Evolutionary conservation across 2,113 vertebrate genomes (phyloP).

Genomic region (Hyperopisus bebe): DNA sequence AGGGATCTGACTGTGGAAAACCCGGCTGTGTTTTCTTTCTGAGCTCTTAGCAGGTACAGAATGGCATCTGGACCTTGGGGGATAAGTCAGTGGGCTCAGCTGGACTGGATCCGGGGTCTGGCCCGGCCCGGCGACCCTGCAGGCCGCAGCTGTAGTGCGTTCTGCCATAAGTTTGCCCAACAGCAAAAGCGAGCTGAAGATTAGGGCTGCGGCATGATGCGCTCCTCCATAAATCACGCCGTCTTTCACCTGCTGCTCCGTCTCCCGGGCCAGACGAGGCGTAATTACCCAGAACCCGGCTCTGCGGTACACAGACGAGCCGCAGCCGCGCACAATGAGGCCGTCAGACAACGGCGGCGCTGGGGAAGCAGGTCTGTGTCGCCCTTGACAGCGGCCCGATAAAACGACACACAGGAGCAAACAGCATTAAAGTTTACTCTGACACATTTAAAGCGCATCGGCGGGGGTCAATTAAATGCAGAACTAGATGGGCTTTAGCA

Average conservation of each 20-base stretch:
- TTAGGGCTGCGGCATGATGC: constrained; percentile 73
- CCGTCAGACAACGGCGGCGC: constrained; percentile 87
- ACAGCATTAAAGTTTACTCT: constrained; percentile 1
- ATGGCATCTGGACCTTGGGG: constrained; percentile 10
- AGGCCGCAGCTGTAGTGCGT: constrained; percentile 53
- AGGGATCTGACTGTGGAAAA: not conserved
- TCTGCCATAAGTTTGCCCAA: constrained; percentile 69
- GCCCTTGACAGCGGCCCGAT: constrained; percentile 76
- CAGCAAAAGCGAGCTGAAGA: constrained; percentile 79
- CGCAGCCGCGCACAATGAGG: constrained; percentile 92
- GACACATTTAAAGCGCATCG: not conserved
- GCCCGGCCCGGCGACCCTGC: not conserved
- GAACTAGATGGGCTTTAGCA: not conserved
- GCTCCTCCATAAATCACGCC: constrained; percentile 83
- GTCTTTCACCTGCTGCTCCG: constrained; percentile 74
- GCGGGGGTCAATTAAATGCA: not conserved
- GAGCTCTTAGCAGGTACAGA: constrained; percentile 4
- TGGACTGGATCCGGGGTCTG: not conserved
- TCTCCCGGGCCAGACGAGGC: constrained; percentile 85
- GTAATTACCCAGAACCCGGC: constrained; percentile 94
- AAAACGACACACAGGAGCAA: constrained; percentile 58
- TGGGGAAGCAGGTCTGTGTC: constrained; percentile 85
- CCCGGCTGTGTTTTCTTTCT: not conserved
- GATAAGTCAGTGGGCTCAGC: constrained; percentile 5
- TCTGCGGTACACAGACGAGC: constrained; percentile 77